Evolutionary conservation across 1,140 invertebrate species (phyloP), one percentile per base, ranked within the genome.

Genomic region (Drosophila burlai): DNA sequence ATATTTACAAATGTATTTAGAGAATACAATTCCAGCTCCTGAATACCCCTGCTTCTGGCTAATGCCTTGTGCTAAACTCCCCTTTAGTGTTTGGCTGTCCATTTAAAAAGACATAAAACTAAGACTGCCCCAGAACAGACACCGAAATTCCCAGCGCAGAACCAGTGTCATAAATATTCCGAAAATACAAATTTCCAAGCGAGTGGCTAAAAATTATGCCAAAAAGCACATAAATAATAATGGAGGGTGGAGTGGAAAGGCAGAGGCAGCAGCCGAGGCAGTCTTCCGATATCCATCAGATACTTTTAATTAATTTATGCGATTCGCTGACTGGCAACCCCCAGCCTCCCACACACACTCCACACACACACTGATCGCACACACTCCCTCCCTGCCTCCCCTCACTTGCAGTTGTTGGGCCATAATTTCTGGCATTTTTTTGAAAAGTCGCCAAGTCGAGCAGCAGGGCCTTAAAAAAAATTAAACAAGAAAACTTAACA

Each of bases 21-120:
- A 7, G 7, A 16, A 52, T 31, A 9, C 36, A n/a, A 62, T 43
- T 34, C 5, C 11, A 11, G 15, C 36, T 36, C 36, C 13, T 26
- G 74, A 75, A 62, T 63, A 63, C 74, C 79, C 82, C 66, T 67
- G 47, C 55, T 75, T 16, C 57, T 45, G 43, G 43, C 21, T 62
- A 46, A 16, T 49, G 15, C 31, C 59, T 40, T 40, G 34, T 29
- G 31, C 18, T 24, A 38, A 68, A 72, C 69, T 61, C 83, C 62
- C 75, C 80, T 82, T 85, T 72, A 43, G 67, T 86, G 72, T 78
- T 80, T 69, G 45, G 34, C 66, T 78, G 72, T 67, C 85, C 84
- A 89, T 89, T 89, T 89, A 90, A 84, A 87, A 90, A 84, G 43
- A 75, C 75, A 89, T 89, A 73, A 86, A 86, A 80, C 58, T 65